Conservation (phyloP, 2,113 vertebrate species). For the Eudyptes chrysolophus region DNA sequence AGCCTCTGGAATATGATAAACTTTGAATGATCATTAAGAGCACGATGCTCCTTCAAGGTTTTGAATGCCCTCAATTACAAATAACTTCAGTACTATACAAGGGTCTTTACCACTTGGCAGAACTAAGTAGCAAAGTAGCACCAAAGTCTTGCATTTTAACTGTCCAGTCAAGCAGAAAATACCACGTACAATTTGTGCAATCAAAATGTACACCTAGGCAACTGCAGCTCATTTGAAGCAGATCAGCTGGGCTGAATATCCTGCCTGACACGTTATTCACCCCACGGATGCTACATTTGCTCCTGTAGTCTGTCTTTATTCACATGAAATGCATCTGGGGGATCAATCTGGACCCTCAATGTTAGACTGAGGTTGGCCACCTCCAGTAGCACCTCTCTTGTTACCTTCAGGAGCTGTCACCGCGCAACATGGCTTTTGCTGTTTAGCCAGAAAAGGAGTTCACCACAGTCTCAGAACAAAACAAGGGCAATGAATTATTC, state of each 20-base stretch:
- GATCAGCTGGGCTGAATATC: not conserved
- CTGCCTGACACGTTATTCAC: not conserved
- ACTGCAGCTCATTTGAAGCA: not conserved
- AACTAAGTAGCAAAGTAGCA: not conserved
- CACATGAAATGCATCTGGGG: not conserved
- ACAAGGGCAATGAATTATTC: not conserved
- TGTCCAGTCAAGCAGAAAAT: not conserved
- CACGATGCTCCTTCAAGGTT: not conserved
- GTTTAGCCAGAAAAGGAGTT: not conserved
- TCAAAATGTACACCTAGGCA: not conserved
- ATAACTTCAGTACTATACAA: not conserved
- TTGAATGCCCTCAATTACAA: not conserved
- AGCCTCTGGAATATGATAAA: not conserved
- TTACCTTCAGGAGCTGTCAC: not conserved
- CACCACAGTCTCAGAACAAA: not conserved
- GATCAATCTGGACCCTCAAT: not conserved
- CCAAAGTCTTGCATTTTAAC: not conserved
- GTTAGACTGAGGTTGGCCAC: not conserved
- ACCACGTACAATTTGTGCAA: not conserved
- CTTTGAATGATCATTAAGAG: not conserved
- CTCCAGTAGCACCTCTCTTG: not conserved
- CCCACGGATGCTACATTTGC: fast-evolving
- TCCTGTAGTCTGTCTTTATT: not conserved
- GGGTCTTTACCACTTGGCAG: not conserved
- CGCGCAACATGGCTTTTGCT: not conserved